phyloP scores from a whole-genome alignment of 2,113 vertebrate genomes.

The Mionectes macconnelli region DNA sequence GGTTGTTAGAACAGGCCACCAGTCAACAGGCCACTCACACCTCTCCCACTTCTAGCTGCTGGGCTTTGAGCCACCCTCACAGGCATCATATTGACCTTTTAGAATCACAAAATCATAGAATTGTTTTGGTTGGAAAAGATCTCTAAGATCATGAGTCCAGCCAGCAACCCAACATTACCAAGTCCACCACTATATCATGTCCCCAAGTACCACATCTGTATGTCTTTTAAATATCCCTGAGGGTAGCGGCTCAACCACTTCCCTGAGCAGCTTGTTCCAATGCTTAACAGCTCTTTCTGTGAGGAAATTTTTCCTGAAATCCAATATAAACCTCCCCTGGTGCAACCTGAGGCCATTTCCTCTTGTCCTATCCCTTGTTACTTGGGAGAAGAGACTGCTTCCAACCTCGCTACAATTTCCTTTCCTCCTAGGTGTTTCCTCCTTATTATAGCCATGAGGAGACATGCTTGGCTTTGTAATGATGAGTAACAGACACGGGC shows the following conservation, averaged over 20 bases:
- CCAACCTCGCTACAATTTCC: fast-evolving
- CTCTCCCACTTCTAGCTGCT: background rate
- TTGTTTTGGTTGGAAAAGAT: background rate
- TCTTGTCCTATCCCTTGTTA: background rate
- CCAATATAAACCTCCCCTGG: no score
- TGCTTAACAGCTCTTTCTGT: no score
- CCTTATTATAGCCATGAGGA: background rate
- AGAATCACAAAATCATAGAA: background rate
- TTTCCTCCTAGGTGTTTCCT: background rate
- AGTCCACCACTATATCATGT: background rate
- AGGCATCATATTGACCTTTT: background rate
- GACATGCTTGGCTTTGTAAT: background rate
- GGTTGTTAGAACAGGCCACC: background rate
- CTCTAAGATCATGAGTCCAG: background rate
- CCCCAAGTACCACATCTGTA: background rate
- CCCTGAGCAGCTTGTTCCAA: background rate
- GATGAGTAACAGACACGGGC: background rate
- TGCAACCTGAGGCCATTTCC: background rate
- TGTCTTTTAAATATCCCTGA: background rate
- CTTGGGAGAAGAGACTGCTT: background rate
- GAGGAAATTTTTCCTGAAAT: no score
- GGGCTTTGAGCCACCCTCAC: background rate
- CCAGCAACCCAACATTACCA: background rate
- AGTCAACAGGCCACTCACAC: background rate
- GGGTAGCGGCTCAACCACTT: background rate